These are phyloP conservation scores for Acanthurus lineatus DNA, from an alignment of 2,797 vertebrate genomes.

Conservation along the genomic window DNA sequence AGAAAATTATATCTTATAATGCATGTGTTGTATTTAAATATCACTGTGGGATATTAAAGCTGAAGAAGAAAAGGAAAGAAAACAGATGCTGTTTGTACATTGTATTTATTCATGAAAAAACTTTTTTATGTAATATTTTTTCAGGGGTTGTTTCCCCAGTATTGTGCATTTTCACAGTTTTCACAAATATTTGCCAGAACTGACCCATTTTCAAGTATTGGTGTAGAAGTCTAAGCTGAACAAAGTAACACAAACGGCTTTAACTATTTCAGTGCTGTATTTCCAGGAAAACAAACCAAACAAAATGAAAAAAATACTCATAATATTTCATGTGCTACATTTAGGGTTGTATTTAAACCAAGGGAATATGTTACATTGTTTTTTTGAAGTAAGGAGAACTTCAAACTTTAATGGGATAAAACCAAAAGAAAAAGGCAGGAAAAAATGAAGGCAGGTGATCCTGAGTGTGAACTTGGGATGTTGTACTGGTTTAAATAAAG, in stretches of 20 bases:
- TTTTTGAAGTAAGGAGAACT: slow-evolving; percentile 5
- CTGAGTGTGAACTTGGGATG: slow-evolving; percentile 48
- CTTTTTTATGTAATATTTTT: slow-evolving; percentile 22
- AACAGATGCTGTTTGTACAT: slow-evolving; percentile 45
- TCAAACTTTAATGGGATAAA: slow-evolving; percentile 8
- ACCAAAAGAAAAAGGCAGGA: slow-evolving; percentile 29
- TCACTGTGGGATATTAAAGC: neutral
- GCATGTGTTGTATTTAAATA: neutral
- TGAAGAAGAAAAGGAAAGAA: slow-evolving; percentile 20
- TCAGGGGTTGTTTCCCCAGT: slow-evolving; percentile 37
- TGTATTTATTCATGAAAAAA: slow-evolving; percentile 77
- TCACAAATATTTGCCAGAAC: slow-evolving; percentile 76
- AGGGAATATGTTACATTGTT: neutral
- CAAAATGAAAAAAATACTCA: slow-evolving; percentile 45
- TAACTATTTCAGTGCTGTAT: slow-evolving; percentile 65
- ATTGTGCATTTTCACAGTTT: slow-evolving; percentile 86
- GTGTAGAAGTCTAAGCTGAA: slow-evolving; percentile 68
- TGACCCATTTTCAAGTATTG: slow-evolving; percentile 84
- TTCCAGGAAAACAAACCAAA: slow-evolving; percentile 62
- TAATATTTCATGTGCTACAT: slow-evolving; percentile 54
- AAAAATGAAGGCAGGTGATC: slow-evolving; percentile 61
- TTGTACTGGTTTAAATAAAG: slow-evolving; percentile 43
- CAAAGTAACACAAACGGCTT: slow-evolving; percentile 57
- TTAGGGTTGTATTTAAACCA: slow-evolving; percentile 35
- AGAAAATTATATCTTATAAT: neutral